Conservation (phyloP, 2,113 vertebrate genomes). For the Oreocharis arfaki region DNA sequence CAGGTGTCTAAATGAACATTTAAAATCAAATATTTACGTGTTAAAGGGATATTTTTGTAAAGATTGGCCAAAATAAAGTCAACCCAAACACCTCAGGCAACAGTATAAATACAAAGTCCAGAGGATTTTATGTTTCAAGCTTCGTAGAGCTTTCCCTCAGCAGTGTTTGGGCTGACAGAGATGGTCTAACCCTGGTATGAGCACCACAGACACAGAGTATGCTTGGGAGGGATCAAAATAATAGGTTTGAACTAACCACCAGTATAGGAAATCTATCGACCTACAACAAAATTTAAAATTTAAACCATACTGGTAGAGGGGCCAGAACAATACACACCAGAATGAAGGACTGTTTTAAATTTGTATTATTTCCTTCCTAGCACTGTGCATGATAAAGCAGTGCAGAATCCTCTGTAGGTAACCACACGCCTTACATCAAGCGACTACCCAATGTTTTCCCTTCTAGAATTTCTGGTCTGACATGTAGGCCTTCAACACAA, state of each 20-base stretch:
- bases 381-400: not conserved
- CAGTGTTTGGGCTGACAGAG: not conserved
- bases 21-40: not conserved
- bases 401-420: not conserved
- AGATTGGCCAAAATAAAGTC: not conserved
- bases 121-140: not conserved
- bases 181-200: not conserved
- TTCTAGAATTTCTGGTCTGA: not conserved
- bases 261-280: not conserved
- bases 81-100: fast-evolving
- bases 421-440: not conserved
- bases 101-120: not conserved
- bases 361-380: not conserved
- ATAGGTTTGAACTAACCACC: not conserved
- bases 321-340: not conserved
- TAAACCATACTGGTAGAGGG: not conserved
- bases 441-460: fast-evolving
- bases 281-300: not conserved
- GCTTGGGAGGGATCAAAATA: not conserved
- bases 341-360: not conserved
- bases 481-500: not conserved
- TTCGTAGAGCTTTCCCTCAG: not conserved
- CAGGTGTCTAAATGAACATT: not conserved
- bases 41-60: not conserved
- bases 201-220: not conserved